Base-by-base conservation (phyloP, 2,888 invertebrate species). In the Pseudococcus jackbeardsleyi region DNA sequence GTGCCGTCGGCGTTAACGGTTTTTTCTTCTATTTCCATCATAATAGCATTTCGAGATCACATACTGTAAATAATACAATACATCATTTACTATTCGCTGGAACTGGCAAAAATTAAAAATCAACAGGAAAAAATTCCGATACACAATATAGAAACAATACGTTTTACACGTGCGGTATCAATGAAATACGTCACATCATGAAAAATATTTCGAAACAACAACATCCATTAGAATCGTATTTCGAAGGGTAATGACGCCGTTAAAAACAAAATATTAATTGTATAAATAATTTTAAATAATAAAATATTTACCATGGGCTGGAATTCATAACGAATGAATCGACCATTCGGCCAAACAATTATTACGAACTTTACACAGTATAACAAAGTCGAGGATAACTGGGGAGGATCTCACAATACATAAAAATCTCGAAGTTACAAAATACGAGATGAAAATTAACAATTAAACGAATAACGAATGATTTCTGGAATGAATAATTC, bases 301-400 rank as follows among this genome's bases (percentile, higher is more conserved):
- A 12, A 12, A 50, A 50, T 15, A 8, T 11, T 50, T 50, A 50
- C 48, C 48, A 50, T 50, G 48, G 11, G 15, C 8, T 50, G 11
- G 1, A 50, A 54, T n/a, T n/a, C n/a, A 12, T 11, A 12, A 50
- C 50, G 50, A 15, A 50, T 15, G n/a, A 50, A 84, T 48, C 2
- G 33, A 15, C 84, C 54, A 84, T 84, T 15, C 19, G 22, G 33
- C 33, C 50, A 22, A 54, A 15, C 50, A 33, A 84, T 4, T 50
- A 50, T n/a, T 8, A 6, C 50, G n/a, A 84, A 19, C 84, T 33
- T 26, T 84, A 50, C 84, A 84, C 50, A 46, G 15, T 54, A n/a
- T n/a, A 84, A 84, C 48, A 17, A 84, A 84, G 84, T 84, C 77
- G 77, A 77, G 77, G 42, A 77, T 2, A 39, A 77, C 6, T 77